A percentile compares a stretch with the other conserved stretches of the same genome.
These are phyloP conservation scores for Drosophila yakuba DNA, from an alignment of 1,140 invertebrate genomes.

Conservation along the genomic window DNA sequence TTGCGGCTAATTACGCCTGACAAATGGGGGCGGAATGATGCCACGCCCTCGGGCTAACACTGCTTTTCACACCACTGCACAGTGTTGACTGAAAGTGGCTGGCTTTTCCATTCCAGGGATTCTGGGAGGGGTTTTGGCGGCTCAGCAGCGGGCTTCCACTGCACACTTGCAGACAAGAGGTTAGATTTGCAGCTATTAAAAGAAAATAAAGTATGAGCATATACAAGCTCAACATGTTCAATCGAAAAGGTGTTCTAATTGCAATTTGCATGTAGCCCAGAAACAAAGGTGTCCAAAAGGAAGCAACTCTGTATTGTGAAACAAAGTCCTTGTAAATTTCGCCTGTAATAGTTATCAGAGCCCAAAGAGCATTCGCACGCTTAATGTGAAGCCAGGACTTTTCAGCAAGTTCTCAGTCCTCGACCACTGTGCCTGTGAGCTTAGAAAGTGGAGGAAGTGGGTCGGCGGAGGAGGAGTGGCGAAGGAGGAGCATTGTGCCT, in stretches of 20 bases:
- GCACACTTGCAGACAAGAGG: not conserved
- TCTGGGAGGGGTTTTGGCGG: not conserved
- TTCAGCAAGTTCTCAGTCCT: not conserved
- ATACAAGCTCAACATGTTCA: too few relatives aligned
- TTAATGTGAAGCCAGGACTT: not conserved
- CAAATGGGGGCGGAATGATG: slow-evolving; percentile 25
- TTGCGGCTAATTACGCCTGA: slow-evolving; percentile 69
- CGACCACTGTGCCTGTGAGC: slow-evolving; percentile 1
- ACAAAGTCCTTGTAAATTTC: too few relatives aligned
- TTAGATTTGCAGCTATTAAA: not conserved
- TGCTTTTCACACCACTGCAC: slow-evolving; percentile 2
- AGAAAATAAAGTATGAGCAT: too few relatives aligned
- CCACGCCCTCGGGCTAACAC: not conserved
- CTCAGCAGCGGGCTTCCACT: slow-evolving; percentile 16
- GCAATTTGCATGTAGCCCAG: too few relatives aligned
- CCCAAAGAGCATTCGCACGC: too few relatives aligned
- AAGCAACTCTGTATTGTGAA: too few relatives aligned
- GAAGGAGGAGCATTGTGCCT: slow-evolving; percentile 10
- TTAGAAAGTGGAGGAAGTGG: not conserved
- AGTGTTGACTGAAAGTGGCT: slow-evolving; percentile 1
- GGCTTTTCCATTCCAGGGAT: slow-evolving; percentile 3
- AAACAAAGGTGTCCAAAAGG: too few relatives aligned
- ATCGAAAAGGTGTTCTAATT: too few relatives aligned
- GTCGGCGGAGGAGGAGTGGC: slow-evolving; percentile 1
- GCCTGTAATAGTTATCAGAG: too few relatives aligned